phyloP scores from a whole-genome alignment of 37 sponge, comb jelly and placozoan species.

The Beroe ovata region DNA sequence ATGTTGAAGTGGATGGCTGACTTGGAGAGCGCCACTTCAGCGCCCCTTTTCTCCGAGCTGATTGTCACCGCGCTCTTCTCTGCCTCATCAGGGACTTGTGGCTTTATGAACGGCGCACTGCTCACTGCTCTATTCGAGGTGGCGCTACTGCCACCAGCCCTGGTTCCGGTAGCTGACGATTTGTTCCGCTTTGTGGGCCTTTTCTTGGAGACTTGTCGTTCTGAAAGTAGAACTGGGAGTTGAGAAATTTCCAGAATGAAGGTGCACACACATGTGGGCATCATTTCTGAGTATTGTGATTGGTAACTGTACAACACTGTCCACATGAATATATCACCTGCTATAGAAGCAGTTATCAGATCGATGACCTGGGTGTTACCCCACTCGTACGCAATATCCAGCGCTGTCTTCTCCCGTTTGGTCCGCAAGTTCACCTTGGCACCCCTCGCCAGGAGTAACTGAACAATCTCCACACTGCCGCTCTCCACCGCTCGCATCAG shows the following conservation, averaged over 20 bases:
- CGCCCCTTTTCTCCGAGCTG: not conserved
- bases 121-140: not conserved
- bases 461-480: slow-evolving; percentile 77
- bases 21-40: slow-evolving; percentile 38
- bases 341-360: slow-evolving; percentile 35
- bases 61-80: slow-evolving; percentile 51
- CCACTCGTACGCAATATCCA: slow-evolving; percentile 66
- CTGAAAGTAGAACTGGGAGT: too few relatives aligned
- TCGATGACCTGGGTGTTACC: slow-evolving; percentile 37
- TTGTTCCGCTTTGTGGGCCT: not conserved
- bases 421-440: slow-evolving; percentile 57
- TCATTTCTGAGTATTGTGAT: not conserved
- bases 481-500: slow-evolving; percentile 97
- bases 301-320: not conserved
- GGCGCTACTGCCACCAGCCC: not conserved
- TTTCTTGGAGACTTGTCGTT: not conserved
- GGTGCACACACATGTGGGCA: not conserved
- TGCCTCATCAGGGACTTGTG: not conserved
- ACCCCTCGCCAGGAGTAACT: slow-evolving; percentile 82
- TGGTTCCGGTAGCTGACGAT: not conserved
- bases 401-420: slow-evolving; percentile 52
- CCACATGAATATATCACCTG: too few relatives aligned
- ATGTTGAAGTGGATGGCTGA: slow-evolving; percentile 32
- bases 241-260: not conserved
- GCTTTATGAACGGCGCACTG: slow-evolving; percentile 28